A percentile compares a stretch with the other conserved stretches of the same genome.
Evolutionary conservation across 2,113 vertebrate species (phyloP).

Genomic region (Acrocephalus arundinaceus): DNA sequence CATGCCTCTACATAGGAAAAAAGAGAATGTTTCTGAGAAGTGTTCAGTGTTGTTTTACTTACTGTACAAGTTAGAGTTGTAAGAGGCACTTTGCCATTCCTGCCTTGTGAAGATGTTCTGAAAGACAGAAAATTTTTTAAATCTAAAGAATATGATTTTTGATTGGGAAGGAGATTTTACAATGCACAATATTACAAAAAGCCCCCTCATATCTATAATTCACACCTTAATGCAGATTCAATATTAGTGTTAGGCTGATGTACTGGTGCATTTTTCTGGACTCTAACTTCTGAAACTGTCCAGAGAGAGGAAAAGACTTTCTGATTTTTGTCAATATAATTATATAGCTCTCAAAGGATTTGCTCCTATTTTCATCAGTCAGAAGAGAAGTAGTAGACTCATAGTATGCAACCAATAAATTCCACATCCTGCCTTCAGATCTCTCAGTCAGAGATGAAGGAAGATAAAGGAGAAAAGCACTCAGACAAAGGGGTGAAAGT

Average conservation of each 20-base stretch:
- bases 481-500: constrained; percentile 14
- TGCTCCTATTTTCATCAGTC: not conserved
- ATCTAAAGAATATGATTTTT: not conserved
- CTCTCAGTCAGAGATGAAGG: not conserved
- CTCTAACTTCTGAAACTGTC: not conserved
- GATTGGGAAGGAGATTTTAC: not conserved
- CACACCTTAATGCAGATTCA: not conserved
- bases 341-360: not conserved
- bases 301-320: not conserved
- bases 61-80: not conserved
- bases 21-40: not conserved
- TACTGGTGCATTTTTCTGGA: not conserved
- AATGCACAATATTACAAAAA: not conserved
- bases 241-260: not conserved
- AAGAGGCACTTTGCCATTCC: not conserved
- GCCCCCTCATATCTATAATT: not conserved
- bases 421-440: constrained; percentile 24
- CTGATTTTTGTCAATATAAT: not conserved
- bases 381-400: not conserved
- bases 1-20: not conserved
- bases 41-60: not conserved
- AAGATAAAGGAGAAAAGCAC: not conserved
- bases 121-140: not conserved
- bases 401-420: not conserved
- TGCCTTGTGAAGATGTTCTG: not conserved